A percentile compares a stretch with the other conserved stretches of the same genome.
phyloP scores from a whole-genome alignment of 2,113 vertebrate genomes.

The Cochlearius cochlearius region DNA sequence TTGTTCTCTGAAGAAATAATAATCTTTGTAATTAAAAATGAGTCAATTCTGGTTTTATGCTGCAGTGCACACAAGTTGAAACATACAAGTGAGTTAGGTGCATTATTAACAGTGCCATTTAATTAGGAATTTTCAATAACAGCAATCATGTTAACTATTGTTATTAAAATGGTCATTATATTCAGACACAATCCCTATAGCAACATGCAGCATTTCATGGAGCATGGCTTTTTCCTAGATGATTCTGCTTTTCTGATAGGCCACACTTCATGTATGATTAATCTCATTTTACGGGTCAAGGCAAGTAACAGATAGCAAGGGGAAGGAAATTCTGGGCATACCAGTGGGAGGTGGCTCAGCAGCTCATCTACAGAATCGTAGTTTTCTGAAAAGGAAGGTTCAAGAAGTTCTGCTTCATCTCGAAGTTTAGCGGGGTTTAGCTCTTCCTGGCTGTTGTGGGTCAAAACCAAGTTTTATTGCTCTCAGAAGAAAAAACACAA shows the following conservation, averaged over 20 bases:
- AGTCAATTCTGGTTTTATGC: neutral
- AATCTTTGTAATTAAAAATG: constrained; percentile 32
- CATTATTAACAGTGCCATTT: neutral
- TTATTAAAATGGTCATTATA: neutral
- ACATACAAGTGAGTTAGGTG: neutral
- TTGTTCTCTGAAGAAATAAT: constrained; percentile 32
- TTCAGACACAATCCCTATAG: neutral
- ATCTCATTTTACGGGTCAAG: neutral
- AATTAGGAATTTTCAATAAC: constrained; percentile 28
- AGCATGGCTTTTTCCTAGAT: neutral
- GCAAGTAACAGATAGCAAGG: neutral
- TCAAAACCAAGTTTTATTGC: constrained; percentile 4
- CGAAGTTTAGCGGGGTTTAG: constrained; percentile 71
- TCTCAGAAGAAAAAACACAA: neutral
- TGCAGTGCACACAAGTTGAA: neutral
- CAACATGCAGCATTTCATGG: neutral
- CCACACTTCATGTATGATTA: neutral
- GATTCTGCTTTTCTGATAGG: neutral
- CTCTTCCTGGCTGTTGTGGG: constrained; percentile 81
- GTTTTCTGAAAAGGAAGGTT: constrained; percentile 83
- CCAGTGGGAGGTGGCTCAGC: constrained; percentile 83
- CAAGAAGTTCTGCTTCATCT: constrained; percentile 81
- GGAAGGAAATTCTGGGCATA: constrained; percentile 55
- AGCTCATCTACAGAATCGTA: constrained; percentile 83
- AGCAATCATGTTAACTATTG: neutral